A percentile compares a stretch with the other conserved stretches of the same genome.
phyloP scores from a whole-genome alignment of 2,888 invertebrate species.

The Eurytoma adleriae region DNA sequence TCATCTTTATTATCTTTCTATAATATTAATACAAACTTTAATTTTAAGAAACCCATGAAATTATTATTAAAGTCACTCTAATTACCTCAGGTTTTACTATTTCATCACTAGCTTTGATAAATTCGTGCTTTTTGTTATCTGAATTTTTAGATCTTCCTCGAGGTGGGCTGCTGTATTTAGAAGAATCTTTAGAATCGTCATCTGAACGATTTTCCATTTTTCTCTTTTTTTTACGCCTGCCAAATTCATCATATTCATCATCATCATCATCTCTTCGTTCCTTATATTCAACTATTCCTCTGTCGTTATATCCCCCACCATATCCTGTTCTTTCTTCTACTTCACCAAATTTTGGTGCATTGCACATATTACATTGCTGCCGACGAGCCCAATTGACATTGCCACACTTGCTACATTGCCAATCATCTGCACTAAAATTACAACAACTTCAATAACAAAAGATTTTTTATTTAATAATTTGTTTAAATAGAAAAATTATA shows the following conservation, averaged over 20 bases:
- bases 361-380: conserved; percentile 98
- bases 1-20: conserved; percentile 68
- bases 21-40: conserved; percentile 47
- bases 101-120: conserved; percentile 54
- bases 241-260: conserved; percentile 97
- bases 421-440: conserved; percentile 93
- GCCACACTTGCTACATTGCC: conserved; percentile 99
- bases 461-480: not conserved
- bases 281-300: conserved; percentile 97
- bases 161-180: conserved; percentile 69
- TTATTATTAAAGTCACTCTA: conserved; percentile 26
- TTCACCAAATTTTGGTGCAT: conserved; percentile 97
- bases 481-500: not conserved
- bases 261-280: conserved; percentile 90
- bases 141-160: conserved; percentile 68
- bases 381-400: conserved; percentile 99
- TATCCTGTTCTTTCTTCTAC: conserved; percentile 90
- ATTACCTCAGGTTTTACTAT: conserved; percentile 59
- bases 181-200: conserved; percentile 72
- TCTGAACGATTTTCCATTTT: conserved; percentile 77
- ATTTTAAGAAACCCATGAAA: not conserved
- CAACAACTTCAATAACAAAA: too few species aligned
- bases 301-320: conserved; percentile 96
- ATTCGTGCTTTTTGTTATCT: conserved; percentile 60
- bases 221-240: conserved; percentile 80